Evolutionary conservation across 2,797 vertebrate species (phyloP).

Genomic region (Coracias cyanogaster): DNA sequence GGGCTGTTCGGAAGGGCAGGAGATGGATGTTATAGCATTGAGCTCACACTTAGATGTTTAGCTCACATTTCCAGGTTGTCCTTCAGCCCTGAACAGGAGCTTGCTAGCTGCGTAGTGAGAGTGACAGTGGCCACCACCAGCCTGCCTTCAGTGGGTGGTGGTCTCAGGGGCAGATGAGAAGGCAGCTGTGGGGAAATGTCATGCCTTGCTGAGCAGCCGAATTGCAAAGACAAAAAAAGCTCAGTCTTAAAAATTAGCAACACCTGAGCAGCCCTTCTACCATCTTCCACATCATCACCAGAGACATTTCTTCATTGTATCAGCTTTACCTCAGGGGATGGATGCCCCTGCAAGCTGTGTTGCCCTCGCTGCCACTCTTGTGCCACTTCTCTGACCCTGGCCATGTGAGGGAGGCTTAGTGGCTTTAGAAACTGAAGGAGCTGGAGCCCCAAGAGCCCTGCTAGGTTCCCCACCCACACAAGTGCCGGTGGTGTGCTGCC

Average conservation of each 20-base stretch:
- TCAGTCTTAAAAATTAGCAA: conserved; percentile 30
- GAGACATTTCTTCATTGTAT: background rate
- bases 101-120: fast-evolving
- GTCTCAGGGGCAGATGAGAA: fast-evolving
- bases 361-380: background rate
- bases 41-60: background rate
- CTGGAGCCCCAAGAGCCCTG: background rate
- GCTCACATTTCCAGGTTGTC: background rate
- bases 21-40: background rate
- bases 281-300: background rate
- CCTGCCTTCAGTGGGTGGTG: background rate
- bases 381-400: background rate
- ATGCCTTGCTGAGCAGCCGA: background rate
- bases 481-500: background rate
- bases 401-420: fast-evolving
- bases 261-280: conserved; percentile 49
- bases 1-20: background rate
- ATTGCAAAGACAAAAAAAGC: background rate
- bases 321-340: background rate
- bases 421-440: background rate
- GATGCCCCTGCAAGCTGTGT: background rate
- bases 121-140: background rate
- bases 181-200: fast-evolving
- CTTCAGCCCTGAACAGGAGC: background rate
- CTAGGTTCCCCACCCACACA: background rate